Base-by-base conservation (phyloP, 2,888 invertebrate genomes). In the Nysson spinosus region DNA sequence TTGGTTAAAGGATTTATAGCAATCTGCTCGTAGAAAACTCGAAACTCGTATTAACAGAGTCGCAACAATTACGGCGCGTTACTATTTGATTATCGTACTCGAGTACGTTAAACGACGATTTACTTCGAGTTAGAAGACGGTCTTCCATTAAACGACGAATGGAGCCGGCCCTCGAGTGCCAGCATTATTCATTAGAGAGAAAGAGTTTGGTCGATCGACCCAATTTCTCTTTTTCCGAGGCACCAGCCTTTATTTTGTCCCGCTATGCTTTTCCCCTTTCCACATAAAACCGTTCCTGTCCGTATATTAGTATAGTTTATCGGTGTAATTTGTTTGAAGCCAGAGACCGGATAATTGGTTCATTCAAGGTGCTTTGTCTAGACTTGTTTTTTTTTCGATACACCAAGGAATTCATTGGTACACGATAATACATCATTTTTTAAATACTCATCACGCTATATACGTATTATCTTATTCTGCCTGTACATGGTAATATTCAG, bases 1-100 rank as follows among this genome's bases (percentile, higher is more conserved):
- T 9, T 30, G 35, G 42, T 62, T 34, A 64, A 64, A 62, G n/a
- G 47, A 47, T 62, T 62, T 43, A 64, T 62, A 46, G 40, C 16
- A 30, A 43, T 42, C 37, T 43, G 7, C 55, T 26, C 34, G 1
- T 9, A 16, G 16, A 46, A 40, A 35, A 16, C 57, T 24, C 47
- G 11, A 19, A 0, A n/a, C 52, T 30, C 22, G 62, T 46, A 62
- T 63, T 52, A 52, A 35, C 40, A 42, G 46, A 34, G 1, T 28
- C 47, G 42, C 39, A 34, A 58, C 67, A 55, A 75, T 62, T 68
- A 71, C 52, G 56, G 50, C 58, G 49, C 58, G 65, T 65, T 57
- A 60, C 57, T 63, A 64, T 75, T 71, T 67, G 67, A 74, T 75
- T 60, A 75, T 44, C 43, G 62, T 56, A 52, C 11, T 42, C 12